Evolutionary conservation across 2,888 invertebrate genomes (phyloP), one percentile per base, ranked within the genome.

Genomic region (Caenorhabditis imperialis): DNA sequence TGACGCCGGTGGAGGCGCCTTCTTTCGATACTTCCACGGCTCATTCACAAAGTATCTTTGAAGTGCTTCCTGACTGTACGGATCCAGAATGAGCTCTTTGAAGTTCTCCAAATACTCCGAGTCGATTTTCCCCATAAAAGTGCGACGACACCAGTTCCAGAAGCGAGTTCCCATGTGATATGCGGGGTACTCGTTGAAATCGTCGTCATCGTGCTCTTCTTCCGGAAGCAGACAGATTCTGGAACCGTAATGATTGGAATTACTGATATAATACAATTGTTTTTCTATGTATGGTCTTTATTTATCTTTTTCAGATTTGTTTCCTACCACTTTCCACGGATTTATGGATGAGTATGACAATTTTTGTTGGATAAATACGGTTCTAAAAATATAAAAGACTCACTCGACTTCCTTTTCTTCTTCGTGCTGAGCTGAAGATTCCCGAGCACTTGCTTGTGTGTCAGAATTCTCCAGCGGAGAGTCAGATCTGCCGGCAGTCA

Each of bases 61-160:
- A 18, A 77, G 50, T 3, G 25, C 47, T 6, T 72, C 75, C 6
- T 57, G 18, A 30, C 54, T 51, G 54, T 71, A 61, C 16, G 20
- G 14, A 20, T 79, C 79, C 14, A 79, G 47, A 35, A 77, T 40
- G 1, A 44, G 4, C 20, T 62, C 45, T 37, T 79, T 79, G 54
- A 77, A 79, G 8, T 37, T 48, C 12, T 67, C 55, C 40, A 79
- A 47, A 45, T 62, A 73, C 8, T 70, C 60, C 8, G 55, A 23
- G 37, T 77, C 77, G 2, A 79, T 27, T 25, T 69, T 58, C 2
- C 53, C 63, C 53, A 79, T 51, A 45, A 72, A 77, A 20, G 54
- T 55, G 12, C 42, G 61, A 22, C 70, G 72, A 23, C 67, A 70
- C 78, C 78, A 78, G 7, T 67, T 71, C 81, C 81, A 81, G 38